These are phyloP conservation scores for Aphelinus certus DNA, from an alignment of 1,140 invertebrate species.

Conservation along the genomic window DNA sequence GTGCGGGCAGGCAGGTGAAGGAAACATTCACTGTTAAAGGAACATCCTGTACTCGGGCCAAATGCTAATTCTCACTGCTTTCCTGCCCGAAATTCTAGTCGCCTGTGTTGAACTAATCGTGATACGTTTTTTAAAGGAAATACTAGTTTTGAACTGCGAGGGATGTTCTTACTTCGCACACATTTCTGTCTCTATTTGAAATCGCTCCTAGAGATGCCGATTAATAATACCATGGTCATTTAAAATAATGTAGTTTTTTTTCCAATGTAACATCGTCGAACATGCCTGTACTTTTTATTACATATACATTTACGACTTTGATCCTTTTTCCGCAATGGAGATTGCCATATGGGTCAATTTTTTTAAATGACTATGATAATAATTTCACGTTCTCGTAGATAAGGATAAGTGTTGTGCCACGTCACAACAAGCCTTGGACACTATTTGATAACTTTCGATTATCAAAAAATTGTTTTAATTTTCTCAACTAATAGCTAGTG, in stretches of 20 bases:
- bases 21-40: conserved; percentile 50
- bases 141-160: no score
- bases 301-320: no score
- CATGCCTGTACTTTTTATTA: no score
- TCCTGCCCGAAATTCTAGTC: conserved; percentile 17
- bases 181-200: no score
- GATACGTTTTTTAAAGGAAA: not conserved
- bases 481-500: no score
- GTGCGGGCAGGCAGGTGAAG: conserved; percentile 63
- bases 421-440: conserved; percentile 38
- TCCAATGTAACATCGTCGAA: no score
- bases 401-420: conserved; percentile 14
- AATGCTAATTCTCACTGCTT: conserved; percentile 43
- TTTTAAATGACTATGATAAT: conserved; percentile 4
- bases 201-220: no score
- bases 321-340: no score
- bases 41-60: conserved; percentile 47
- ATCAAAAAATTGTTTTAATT: not conserved
- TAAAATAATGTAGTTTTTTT: no score
- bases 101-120: not conserved
- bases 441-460: conserved; percentile 42
- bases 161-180: no score
- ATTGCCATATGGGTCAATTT: conserved; percentile 9
- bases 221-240: no score
- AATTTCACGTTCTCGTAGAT: conserved; percentile 5